Conservation (phyloP, 2,113 vertebrate genomes). For the Pelodiscus sinensis region DNA sequence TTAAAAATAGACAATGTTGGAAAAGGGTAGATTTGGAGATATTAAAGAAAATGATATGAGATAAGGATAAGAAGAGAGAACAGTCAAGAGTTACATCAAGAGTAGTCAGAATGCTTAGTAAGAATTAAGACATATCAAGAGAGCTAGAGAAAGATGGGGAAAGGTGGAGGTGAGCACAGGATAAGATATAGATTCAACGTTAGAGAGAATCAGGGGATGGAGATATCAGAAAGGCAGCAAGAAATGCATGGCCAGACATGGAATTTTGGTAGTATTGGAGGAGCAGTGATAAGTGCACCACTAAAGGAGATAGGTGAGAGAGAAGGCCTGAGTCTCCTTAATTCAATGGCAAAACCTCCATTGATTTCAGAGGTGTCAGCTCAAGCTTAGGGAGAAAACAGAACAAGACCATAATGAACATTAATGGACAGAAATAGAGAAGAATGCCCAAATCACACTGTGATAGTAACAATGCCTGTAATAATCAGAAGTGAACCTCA, state of each 20-base stretch:
- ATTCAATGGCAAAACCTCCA: fast-evolving
- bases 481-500: background rate
- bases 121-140: no score
- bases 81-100: background rate
- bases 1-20: no score
- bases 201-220: no score
- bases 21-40: no score
- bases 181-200: no score
- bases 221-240: no score
- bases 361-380: background rate
- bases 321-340: background rate
- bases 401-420: background rate
- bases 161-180: background rate
- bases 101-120: background rate
- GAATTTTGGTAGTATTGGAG: no score
- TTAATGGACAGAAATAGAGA: fast-evolving
- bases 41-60: background rate
- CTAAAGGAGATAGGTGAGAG: background rate
- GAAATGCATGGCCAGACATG: no score
- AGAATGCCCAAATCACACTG: background rate
- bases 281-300: background rate
- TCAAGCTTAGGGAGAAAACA: background rate
- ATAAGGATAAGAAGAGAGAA: background rate
- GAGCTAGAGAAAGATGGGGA: no score
- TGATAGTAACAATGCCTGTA: background rate